phyloP scores from a whole-genome alignment of 2,797 vertebrate genomes.

The Enteromius afrohamiltoni region DNA sequence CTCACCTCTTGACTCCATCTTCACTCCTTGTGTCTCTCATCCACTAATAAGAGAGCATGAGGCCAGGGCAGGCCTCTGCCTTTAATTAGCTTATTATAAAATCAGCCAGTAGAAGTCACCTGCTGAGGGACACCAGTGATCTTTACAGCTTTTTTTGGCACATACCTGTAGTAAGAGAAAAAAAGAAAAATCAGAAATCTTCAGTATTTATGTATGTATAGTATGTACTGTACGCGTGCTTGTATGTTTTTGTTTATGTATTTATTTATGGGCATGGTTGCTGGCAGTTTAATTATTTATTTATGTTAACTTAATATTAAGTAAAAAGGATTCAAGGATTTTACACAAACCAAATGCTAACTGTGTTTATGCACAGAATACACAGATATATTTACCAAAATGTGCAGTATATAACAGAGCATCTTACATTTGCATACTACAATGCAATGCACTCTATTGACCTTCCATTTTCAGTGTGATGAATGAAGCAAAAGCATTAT shows the following conservation, averaged over 20 bases:
- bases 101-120: not conserved
- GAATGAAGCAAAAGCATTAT: slow-evolving; percentile 6
- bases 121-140: not conserved
- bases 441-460: not conserved
- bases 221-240: too few relatives aligned
- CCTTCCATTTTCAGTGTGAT: slow-evolving; percentile 1
- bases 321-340: too few relatives aligned
- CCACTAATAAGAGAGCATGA: slow-evolving; percentile 50
- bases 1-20: slow-evolving; percentile 46
- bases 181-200: not conserved
- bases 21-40: slow-evolving; percentile 37
- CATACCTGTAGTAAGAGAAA: not conserved
- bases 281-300: too few relatives aligned
- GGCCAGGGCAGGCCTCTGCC: slow-evolving; percentile 22
- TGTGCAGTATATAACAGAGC: not conserved
- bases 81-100: slow-evolving; percentile 56
- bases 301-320: too few relatives aligned
- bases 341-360: not conserved
- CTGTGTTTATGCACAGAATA: not conserved
- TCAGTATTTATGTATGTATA: too few relatives aligned
- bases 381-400: not conserved
- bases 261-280: too few relatives aligned
- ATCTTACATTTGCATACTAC: not conserved
- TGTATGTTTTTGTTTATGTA: too few relatives aligned
- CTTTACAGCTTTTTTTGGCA: not conserved